Evolutionary conservation across 2,113 vertebrate species (phyloP), one percentile per base, ranked within the genome.

Genomic region (Oreocharis arfaki): DNA sequence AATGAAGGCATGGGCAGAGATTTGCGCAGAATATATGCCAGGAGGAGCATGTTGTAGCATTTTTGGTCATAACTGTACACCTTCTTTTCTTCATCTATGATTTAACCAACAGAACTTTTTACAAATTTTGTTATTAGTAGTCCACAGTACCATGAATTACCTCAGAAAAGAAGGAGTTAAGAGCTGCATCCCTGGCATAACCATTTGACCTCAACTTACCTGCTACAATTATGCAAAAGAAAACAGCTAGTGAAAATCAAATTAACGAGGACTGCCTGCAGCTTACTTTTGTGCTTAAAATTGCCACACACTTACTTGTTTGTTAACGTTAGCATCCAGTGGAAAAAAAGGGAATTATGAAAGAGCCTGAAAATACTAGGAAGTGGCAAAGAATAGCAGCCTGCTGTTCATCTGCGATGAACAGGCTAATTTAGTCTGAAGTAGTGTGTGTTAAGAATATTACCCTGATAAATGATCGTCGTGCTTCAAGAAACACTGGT

Each of bases 191-290:
- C 23, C n/a, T 61, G 65, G 35, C 15, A 78, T 60, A 83, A 71
- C 24, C 33, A 63, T 28, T 84, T 93, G 42, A 84, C 26, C 94
- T 84, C 90, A 78, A 63, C 18, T 76, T 93, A 88, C 75, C 68
- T 95, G 42, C 68, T 92, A 75, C 60, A 92, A 65, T 92, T 89
- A 93, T 59, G 53, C 17, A 95, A 96, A 93, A 78, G 35, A 95
- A 94, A 96, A 84, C 30, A 89, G 94, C 87, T 81, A 95, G 83
- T 78, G 92, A 96, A 95, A 96, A 95, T 89, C 73, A 94, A 93
- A 94, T 86, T 75, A 92, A 86, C 81, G 47, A 69, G 28, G 47
- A 69, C 92, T 94, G 74, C 75, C 35, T 80, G 49, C 81, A 69
- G 33, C 35, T 92, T 84, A 53, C 37, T 49, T 96, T 91, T 93